Conservation (phyloP, 2,797 vertebrate species). For the Emydoidea blandingii region DNA sequence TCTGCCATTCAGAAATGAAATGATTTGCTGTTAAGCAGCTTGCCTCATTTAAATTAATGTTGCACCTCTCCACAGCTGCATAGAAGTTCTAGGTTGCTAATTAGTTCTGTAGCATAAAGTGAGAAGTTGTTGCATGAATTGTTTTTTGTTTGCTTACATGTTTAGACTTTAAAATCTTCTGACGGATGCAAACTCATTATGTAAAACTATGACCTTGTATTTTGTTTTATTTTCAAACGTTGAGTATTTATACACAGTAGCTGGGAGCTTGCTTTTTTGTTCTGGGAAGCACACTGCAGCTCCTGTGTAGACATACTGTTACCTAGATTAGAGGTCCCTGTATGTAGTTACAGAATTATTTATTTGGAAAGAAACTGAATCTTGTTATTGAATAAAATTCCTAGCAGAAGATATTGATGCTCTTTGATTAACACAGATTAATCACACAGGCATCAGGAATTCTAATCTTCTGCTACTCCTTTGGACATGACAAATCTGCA, state of each 20-base stretch:
- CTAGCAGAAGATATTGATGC: not conserved
- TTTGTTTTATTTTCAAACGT: not conserved
- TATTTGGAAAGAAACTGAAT: not conserved
- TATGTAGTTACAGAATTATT: not conserved
- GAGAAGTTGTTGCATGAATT: not conserved
- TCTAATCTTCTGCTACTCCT: not conserved
- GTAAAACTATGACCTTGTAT: not conserved
- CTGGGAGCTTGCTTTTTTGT: not conserved
- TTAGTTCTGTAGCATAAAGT: not conserved
- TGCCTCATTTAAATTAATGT: not conserved
- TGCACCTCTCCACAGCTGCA: rapidly evolving
- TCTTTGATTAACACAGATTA: not conserved
- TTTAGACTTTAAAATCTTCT: not conserved
- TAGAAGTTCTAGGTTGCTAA: not conserved
- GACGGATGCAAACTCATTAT: not conserved
- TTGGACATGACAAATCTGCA: not conserved
- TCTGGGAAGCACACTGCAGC: not conserved
- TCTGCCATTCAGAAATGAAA: conserved; percentile 15
- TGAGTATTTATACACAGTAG: not conserved
- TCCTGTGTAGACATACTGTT: not conserved
- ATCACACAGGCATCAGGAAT: not conserved
- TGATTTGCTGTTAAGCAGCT: not conserved
- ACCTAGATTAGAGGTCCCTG: not conserved
- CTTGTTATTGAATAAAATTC: not conserved
- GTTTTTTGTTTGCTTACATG: not conserved